Percentiles rank a stretch among this genome's conserved stretches.
These are phyloP conservation scores for Ferrisia virgata DNA, from an alignment of 2,888 invertebrate genomes.

Conservation along the genomic window DNA sequence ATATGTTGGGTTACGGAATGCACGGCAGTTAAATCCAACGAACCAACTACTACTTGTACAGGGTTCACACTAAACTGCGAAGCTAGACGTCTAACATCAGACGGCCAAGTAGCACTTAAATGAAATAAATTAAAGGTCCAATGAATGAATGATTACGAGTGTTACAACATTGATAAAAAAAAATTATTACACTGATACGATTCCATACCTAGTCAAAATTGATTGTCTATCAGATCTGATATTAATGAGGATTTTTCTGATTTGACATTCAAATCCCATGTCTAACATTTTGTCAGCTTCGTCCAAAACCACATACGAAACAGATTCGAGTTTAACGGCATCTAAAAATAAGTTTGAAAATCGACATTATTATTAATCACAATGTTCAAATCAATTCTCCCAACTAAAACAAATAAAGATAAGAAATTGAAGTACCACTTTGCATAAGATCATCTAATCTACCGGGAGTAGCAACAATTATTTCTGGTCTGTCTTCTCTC, in stretches of 20 bases:
- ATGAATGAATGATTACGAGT: not conserved
- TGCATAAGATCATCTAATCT: slow-evolving; percentile 84
- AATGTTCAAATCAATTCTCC: not conserved
- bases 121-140: too few species aligned
- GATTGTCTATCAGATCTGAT: slow-evolving; percentile 87
- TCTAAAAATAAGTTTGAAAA: not conserved
- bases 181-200: not conserved
- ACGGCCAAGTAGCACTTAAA: slow-evolving; percentile 90
- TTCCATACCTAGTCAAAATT: slow-evolving; percentile 67
- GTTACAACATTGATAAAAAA: not conserved
- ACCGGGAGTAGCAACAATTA: slow-evolving; percentile 93
- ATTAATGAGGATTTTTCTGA: slow-evolving; percentile 74
- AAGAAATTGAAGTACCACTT: slow-evolving; percentile 53
- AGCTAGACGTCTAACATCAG: slow-evolving; percentile 79
- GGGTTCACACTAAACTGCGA: slow-evolving; percentile 85
- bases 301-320: slow-evolving; percentile 87
- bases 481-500: slow-evolving; percentile 74
- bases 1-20: slow-evolving; percentile 82
- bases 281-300: slow-evolving; percentile 88
- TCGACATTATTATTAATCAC: not conserved
- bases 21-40: slow-evolving; percentile 82
- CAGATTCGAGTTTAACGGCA: slow-evolving; percentile 50
- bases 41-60: slow-evolving; percentile 84
- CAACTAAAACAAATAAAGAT: too few species aligned
- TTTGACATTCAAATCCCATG: slow-evolving; percentile 85